Evolutionary conservation across 2,888 invertebrate genomes (phyloP), one percentile per base, ranked within the genome.

Genomic region (Calliphora vomitoria): DNA sequence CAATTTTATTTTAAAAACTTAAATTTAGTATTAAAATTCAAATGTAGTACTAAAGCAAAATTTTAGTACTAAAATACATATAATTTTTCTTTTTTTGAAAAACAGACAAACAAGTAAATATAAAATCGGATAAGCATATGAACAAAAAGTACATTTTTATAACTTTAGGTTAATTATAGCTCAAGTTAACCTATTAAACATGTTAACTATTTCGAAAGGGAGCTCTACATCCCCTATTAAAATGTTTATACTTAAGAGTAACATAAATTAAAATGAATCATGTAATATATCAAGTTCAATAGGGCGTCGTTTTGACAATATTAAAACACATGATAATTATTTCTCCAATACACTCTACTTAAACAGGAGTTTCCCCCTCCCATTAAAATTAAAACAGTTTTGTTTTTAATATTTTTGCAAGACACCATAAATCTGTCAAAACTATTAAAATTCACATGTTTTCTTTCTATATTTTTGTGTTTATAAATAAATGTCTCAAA

Each of bases 391-490:
- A 71, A 25, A 6, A 15, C 18, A 38, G 25, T 62, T 38, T 62
- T 62, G 35, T 62, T 62, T 31, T 50, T 35, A 66, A 74, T 31
- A 74, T 55, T 69, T 64, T 78, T 55, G 64, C 78, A 78, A 78
- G 41, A 58, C 58, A 47, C 64, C 58, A 84, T 84, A 84, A 84
- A 84, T 84, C 84, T 78, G 50, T 71, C 83, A 50, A 41, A 66
- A 66, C 44, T 69, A 72, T 35, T 50, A 20, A 72, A 84, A 71
- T 79, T 72, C 55, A 72, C 58, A 55, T 50, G 55, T 78, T 69
- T 60, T 20, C 4, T 31, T 44, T 4, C 1, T 25, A 25, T 25
- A 25, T 50, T 47, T 55, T 8, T 64, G 55, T 44, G 4, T 13
- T 4, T 11, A 4, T 11, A 31, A 5, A 6, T 58, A 11, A 58